A percentile compares a stretch with the other conserved stretches of the same genome.
Conservation (phyloP, 2,888 invertebrate species). For the Charanyca ferruginea region DNA sequence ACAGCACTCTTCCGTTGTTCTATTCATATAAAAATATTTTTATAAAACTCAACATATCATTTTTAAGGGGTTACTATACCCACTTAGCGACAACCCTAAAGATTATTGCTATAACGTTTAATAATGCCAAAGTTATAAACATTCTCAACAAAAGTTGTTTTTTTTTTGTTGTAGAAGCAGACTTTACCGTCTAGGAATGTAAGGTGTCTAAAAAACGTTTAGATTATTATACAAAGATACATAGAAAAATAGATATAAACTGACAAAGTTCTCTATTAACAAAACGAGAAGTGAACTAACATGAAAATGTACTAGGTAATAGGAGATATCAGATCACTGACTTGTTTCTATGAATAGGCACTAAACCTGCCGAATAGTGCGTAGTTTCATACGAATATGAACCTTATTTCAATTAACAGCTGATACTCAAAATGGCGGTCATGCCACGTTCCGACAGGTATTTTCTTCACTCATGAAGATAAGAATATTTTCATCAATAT, state of each 20-base stretch:
- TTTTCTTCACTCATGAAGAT: too few relatives aligned
- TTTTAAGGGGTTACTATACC: not conserved
- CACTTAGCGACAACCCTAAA: conserved; percentile 5
- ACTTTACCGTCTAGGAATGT: conserved; percentile 26
- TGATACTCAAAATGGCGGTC: not conserved
- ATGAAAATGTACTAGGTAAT: not conserved
- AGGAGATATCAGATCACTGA: not conserved
- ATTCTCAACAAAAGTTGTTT: conserved; percentile 13
- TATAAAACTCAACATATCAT: not conserved
- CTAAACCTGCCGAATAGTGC: not conserved
- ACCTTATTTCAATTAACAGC: not conserved
- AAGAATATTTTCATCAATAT: too few relatives aligned
- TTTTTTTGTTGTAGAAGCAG: conserved; percentile 14
- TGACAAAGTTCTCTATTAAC: not conserved
- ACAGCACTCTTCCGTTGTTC: too few relatives aligned
- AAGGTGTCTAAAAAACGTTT: conserved; percentile 27
- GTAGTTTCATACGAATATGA: too few relatives aligned
- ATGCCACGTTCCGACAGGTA: not conserved
- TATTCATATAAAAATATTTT: too few relatives aligned
- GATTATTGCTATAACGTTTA: conserved; percentile 18
- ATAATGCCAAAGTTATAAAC: conserved; percentile 20
- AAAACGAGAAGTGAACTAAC: not conserved
- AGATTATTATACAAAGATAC: conserved; percentile 8
- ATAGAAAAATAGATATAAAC: conserved; percentile 41
- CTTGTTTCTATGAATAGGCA: too few relatives aligned